These are phyloP conservation scores for Incurvaria masculella DNA, from an alignment of 2,888 invertebrate genomes.

Conservation along the genomic window DNA sequence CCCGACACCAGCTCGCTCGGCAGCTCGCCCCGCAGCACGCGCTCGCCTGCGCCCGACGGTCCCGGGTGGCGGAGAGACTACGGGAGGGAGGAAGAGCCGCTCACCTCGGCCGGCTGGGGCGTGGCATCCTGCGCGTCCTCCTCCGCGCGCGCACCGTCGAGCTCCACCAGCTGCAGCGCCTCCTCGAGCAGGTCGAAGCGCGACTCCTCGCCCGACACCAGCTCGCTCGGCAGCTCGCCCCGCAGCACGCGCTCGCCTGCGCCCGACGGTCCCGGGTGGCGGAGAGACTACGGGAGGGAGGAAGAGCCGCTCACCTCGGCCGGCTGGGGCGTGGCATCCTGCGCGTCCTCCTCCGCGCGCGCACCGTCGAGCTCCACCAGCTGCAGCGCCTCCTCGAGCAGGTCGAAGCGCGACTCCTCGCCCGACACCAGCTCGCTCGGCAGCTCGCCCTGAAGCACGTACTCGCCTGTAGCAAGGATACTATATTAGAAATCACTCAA, in stretches of 20 bases:
- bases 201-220: conserved; percentile 54
- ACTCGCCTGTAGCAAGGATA: no score
- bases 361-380: conserved; percentile 67
- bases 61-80: no score
- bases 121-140: no score
- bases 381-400: conserved; percentile 70
- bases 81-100: no score
- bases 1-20: conserved; percentile 51
- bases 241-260: conserved; percentile 63
- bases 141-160: no score
- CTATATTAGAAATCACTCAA: no score
- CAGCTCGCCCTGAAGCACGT: conserved; percentile 56
- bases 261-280: conserved; percentile 19
- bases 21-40: conserved; percentile 55
- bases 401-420: conserved; percentile 61
- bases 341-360: no score
- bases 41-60: conserved; percentile 50
- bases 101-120: no score
- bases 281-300: no score
- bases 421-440: conserved; percentile 51
- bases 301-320: no score
- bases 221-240: conserved; percentile 47
- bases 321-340: no score
- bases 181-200: conserved; percentile 69
- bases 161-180: conserved; percentile 69